phyloP scores from a whole-genome alignment of 1,140 invertebrate species.

The Drosophila quadrilineata region DNA sequence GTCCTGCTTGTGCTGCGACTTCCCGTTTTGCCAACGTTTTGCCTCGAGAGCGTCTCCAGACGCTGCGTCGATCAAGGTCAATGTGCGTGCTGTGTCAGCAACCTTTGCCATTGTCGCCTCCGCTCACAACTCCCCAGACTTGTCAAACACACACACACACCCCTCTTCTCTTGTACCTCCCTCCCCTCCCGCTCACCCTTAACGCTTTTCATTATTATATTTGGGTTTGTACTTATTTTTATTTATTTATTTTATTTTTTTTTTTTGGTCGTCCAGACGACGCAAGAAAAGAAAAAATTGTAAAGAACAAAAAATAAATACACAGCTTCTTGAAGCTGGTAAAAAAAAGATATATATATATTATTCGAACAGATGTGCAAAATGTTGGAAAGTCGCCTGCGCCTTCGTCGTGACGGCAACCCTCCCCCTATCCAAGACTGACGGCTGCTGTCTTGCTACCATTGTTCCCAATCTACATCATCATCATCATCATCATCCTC shows the following conservation, averaged over 20 bases:
- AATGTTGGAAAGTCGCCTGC: slow-evolving; percentile 54
- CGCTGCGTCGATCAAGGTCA: slow-evolving; percentile 68
- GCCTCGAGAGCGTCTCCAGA: slow-evolving; percentile 45
- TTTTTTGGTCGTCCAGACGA: slow-evolving; percentile 48
- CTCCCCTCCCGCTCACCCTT: slow-evolving; percentile 19
- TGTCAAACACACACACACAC: slow-evolving; percentile 4
- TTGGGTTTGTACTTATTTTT: slow-evolving; percentile 61
- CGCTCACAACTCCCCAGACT: slow-evolving; percentile 29
- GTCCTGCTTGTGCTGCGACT: slow-evolving; percentile 15
- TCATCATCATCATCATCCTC: too few species aligned
- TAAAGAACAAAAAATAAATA: slow-evolving; percentile 30
- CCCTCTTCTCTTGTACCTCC: slow-evolving; percentile 20
- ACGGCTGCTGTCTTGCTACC: background rate
- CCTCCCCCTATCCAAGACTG: background rate
- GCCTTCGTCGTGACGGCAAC: slow-evolving; percentile 14
- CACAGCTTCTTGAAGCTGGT: too few species aligned
- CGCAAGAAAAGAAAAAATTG: slow-evolving; percentile 28
- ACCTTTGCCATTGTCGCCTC: slow-evolving; percentile 64
- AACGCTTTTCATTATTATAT: slow-evolving; percentile 61
- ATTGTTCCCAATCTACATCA: slow-evolving; percentile 43
- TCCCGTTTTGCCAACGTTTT: slow-evolving; percentile 10
- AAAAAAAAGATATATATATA: too few species aligned
- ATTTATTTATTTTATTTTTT: slow-evolving; percentile 27
- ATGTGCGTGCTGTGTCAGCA: slow-evolving; percentile 77
- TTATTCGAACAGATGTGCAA: slow-evolving; percentile 77